Conservation (phyloP, 2,888 invertebrate genomes). For the Elysia crispata region DNA sequence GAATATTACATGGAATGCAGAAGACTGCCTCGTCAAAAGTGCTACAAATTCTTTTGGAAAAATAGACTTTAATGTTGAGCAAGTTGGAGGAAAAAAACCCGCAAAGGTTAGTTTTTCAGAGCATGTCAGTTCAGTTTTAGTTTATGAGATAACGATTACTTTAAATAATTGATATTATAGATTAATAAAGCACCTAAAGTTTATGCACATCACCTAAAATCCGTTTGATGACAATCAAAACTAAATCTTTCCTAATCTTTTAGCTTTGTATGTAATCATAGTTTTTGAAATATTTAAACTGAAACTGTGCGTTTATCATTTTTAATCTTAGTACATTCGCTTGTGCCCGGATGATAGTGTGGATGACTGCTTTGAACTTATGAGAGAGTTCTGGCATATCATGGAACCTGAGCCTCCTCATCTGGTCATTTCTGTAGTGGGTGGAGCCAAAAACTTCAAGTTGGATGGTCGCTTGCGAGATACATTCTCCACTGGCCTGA, state of each 20-base stretch:
- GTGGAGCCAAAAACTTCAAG: slow-evolving; percentile 78
- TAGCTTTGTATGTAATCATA: background rate
- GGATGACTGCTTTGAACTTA: slow-evolving; percentile 70
- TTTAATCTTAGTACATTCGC: slow-evolving; percentile 72
- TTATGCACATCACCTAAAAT: background rate
- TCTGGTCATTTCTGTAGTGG: slow-evolving; percentile 77
- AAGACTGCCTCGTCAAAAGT: slow-evolving; percentile 46
- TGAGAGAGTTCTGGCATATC: slow-evolving; percentile 75
- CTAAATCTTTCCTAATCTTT: background rate
- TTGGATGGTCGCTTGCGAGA: slow-evolving; percentile 77
- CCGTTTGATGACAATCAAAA: background rate
- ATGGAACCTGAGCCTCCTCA: slow-evolving; percentile 74
- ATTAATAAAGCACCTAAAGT: background rate
- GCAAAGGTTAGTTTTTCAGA: slow-evolving; percentile 60
- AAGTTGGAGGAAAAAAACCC: slow-evolving; percentile 66
- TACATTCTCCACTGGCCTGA: slow-evolving; percentile 75
- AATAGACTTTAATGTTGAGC: slow-evolving; percentile 66
- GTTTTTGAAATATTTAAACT: background rate
- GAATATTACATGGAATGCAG: slow-evolving; percentile 55
- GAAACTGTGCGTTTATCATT: background rate
- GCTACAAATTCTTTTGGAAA: slow-evolving; percentile 62
- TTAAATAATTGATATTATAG: background rate
- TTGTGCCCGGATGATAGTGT: slow-evolving; percentile 71
- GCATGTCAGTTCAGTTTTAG: too few species aligned
- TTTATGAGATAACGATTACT: too few species aligned